phyloP scores from a whole-genome alignment of 1,140 invertebrate species.

The Leptoteleia sp. region DNA sequence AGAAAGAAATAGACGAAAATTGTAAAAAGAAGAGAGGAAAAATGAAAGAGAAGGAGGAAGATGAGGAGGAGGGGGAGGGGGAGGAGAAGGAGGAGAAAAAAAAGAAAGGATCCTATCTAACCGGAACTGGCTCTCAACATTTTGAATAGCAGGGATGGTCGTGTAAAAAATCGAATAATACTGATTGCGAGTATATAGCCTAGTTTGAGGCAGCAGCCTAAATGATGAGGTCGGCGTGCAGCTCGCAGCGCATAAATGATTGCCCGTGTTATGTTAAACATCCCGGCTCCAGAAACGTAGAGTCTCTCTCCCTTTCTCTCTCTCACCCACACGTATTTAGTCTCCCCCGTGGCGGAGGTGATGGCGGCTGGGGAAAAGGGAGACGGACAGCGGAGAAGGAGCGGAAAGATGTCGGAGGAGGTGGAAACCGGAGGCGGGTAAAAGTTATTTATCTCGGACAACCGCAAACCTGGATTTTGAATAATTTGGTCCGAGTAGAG shows the following conservation, averaged over 20 bases:
- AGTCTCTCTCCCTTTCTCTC: constrained; percentile 66
- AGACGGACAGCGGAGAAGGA: constrained; percentile 42
- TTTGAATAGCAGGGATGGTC: too few species aligned
- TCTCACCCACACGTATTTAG: constrained; percentile 73
- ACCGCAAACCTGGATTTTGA: constrained; percentile 80
- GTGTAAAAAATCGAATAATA: constrained; percentile 68
- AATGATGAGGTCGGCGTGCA: constrained; percentile 79
- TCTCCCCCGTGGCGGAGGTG: constrained; percentile 56
- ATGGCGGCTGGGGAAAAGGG: constrained; percentile 67
- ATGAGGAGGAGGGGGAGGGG: too few species aligned
- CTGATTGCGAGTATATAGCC: constrained; percentile 71
- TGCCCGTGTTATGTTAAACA: constrained; percentile 81
- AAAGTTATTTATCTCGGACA: constrained; percentile 80
- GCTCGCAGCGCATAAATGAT: constrained; percentile 80
- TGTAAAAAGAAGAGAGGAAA: too few species aligned
- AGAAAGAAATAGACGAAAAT: too few species aligned
- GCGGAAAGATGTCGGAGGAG: constrained; percentile 71
- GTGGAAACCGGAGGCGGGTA: constrained; percentile 72
- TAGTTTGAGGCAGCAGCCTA: constrained; percentile 77
- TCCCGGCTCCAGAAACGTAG: constrained; percentile 65
- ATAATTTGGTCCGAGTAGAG: constrained; percentile 75
- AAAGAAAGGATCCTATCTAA: too few species aligned
- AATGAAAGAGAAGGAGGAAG: too few species aligned
- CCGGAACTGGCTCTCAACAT: too few species aligned
- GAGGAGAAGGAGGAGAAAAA: too few species aligned